A percentile compares a stretch with the other conserved stretches of the same genome.
phyloP scores from a whole-genome alignment of 2,797 vertebrate genomes.

The Coendou prehensilis region DNA sequence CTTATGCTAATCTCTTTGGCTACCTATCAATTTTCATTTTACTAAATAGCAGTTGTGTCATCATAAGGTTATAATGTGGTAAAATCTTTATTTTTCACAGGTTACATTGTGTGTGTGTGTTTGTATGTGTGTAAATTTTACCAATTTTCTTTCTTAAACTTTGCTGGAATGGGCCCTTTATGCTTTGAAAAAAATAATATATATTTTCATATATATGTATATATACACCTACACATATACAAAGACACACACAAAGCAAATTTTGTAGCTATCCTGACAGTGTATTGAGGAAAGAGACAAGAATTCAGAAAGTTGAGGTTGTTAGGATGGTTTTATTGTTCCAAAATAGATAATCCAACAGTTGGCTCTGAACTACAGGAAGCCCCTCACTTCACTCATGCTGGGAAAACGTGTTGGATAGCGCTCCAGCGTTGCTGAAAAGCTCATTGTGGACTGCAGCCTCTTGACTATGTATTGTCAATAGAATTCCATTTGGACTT shows the following conservation, averaged over 20 bases:
- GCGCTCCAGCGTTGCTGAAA: neutral
- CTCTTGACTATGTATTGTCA: neutral
- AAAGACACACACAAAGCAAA: neutral
- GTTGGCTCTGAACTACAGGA: neutral
- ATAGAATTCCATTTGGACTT: neutral
- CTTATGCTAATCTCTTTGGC: neutral
- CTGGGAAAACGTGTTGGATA: too few species aligned
- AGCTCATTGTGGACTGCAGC: neutral
- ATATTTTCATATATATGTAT: neutral
- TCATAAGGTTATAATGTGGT: neutral
- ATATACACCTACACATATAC: too few species aligned
- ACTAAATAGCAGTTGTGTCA: neutral
- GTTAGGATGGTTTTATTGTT: neutral
- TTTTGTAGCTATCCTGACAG: neutral
- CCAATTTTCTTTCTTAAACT: neutral
- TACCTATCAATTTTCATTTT: neutral
- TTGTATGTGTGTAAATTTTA: neutral
- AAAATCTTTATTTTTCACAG: neutral
- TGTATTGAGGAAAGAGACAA: neutral
- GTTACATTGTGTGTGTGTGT: neutral
- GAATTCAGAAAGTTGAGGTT: neutral
- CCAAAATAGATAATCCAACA: neutral
- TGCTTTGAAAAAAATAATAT: neutral
- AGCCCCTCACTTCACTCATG: neutral
- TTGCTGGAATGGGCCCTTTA: neutral